Conservation (phyloP, 2,888 invertebrate species). For the Endotricha flammealis region DNA sequence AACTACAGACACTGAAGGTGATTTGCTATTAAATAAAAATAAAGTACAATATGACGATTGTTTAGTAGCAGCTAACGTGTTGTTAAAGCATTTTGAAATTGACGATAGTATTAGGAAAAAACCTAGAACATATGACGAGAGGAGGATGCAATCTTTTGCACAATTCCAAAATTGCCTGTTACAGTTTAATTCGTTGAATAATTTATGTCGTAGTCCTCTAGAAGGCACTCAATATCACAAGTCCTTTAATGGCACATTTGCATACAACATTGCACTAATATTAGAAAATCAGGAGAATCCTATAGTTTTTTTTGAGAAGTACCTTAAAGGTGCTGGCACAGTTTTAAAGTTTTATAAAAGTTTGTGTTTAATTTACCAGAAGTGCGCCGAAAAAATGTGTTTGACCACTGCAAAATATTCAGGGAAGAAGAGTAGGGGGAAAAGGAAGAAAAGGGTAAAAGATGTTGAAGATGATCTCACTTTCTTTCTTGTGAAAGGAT, state of each 20-base stretch:
- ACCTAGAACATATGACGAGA: slow-evolving; percentile 75
- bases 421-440: slow-evolving; percentile 39
- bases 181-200: slow-evolving; percentile 81
- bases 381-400: slow-evolving; percentile 38
- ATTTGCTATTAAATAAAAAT: slow-evolving; percentile 61
- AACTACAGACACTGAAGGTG: slow-evolving; percentile 19
- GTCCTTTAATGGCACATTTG: slow-evolving; percentile 85
- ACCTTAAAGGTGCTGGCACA: slow-evolving; percentile 54
- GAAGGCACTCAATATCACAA: slow-evolving; percentile 77
- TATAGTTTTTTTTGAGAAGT: slow-evolving; percentile 70
- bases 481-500: slow-evolving; percentile 53
- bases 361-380: slow-evolving; percentile 38
- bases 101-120: slow-evolving; percentile 72
- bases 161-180: slow-evolving; percentile 82
- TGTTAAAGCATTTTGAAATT: slow-evolving; percentile 79
- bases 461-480: slow-evolving; percentile 33
- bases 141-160: slow-evolving; percentile 80
- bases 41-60: slow-evolving; percentile 78
- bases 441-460: slow-evolving; percentile 37
- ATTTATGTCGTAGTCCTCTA: slow-evolving; percentile 79
- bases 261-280: slow-evolving; percentile 84
- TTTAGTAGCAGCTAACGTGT: slow-evolving; percentile 74
- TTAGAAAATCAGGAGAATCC: slow-evolving; percentile 78
- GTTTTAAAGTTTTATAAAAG: slow-evolving; percentile 58
- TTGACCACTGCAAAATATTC: slow-evolving; percentile 38